phyloP scores from a whole-genome alignment of 2,113 vertebrate genomes.

The Scomber scombrus region DNA sequence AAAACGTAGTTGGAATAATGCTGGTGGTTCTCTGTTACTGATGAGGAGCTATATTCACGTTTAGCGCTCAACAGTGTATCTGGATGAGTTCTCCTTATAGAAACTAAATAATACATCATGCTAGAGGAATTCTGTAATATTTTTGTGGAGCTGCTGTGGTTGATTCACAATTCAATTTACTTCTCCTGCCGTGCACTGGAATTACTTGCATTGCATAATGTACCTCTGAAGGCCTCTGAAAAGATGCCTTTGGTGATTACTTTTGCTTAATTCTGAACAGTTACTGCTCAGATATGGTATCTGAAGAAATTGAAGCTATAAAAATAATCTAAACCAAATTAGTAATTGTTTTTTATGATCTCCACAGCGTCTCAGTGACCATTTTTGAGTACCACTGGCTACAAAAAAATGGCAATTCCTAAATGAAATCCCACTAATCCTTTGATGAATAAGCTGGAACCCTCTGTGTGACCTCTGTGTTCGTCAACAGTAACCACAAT shows the following conservation, averaged over 20 bases:
- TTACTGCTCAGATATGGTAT: not conserved
- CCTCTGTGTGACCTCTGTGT: constrained; percentile 77
- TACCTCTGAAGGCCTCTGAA: constrained; percentile 20
- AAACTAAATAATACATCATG: constrained; percentile 22
- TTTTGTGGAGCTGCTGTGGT: not conserved
- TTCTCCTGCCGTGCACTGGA: not conserved
- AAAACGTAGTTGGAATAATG: constrained; percentile 10
- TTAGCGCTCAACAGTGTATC: constrained; percentile 15
- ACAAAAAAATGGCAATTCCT: constrained; percentile 64
- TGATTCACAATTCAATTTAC: constrained; percentile 21
- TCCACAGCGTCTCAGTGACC: constrained; percentile 55
- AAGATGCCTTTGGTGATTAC: not conserved
- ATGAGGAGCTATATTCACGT: constrained; percentile 23
- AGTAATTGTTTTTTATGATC: constrained; percentile 34
- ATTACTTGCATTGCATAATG: constrained; percentile 1
- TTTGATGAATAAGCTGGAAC: constrained; percentile 73
- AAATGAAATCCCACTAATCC: constrained; percentile 68
- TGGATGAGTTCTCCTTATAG: constrained; percentile 8
- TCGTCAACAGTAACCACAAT: constrained; percentile 85
- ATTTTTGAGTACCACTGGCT: constrained; percentile 55
- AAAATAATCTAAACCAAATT: constrained; percentile 42
- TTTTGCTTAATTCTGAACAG: constrained; percentile 17
- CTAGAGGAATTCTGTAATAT: constrained; percentile 1
- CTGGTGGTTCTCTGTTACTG: constrained; percentile 16
- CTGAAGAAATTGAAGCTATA: not conserved